Conservation (phyloP, 2,113 vertebrate genomes). For the Cinclus mexicanus region DNA sequence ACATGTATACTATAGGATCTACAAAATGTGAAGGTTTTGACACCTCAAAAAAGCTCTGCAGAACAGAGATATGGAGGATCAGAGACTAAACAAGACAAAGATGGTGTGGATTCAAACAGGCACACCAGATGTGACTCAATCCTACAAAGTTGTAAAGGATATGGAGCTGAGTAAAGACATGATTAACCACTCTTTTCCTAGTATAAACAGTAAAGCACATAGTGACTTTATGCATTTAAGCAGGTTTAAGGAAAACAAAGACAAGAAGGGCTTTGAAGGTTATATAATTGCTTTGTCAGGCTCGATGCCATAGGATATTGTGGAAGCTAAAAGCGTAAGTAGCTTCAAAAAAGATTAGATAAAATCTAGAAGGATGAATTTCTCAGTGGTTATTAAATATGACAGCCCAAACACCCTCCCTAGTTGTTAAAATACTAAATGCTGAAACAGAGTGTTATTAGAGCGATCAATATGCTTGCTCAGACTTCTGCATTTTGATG, state of each 20-base stretch:
- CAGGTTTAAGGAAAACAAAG: background rate
- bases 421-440: background rate
- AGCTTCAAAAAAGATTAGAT: constrained; percentile 14
- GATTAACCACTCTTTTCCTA: background rate
- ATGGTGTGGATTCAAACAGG: background rate
- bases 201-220: background rate
- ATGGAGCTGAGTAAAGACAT: background rate
- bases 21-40: background rate
- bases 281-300: constrained; percentile 10
- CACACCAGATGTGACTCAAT: background rate
- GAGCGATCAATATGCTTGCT: background rate
- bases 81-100: background rate
- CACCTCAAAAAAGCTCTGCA: background rate
- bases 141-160: background rate
- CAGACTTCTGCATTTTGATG: background rate
- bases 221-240: background rate
- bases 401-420: background rate
- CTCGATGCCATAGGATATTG: background rate
- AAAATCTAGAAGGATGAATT: background rate
- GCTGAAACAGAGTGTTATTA: background rate
- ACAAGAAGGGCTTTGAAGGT: background rate
- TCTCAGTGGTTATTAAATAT: background rate
- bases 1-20: background rate
- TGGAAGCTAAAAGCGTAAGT: background rate
- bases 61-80: background rate